Conservation (phyloP, 2,888 invertebrate genomes). For the Erynnis tages region DNA sequence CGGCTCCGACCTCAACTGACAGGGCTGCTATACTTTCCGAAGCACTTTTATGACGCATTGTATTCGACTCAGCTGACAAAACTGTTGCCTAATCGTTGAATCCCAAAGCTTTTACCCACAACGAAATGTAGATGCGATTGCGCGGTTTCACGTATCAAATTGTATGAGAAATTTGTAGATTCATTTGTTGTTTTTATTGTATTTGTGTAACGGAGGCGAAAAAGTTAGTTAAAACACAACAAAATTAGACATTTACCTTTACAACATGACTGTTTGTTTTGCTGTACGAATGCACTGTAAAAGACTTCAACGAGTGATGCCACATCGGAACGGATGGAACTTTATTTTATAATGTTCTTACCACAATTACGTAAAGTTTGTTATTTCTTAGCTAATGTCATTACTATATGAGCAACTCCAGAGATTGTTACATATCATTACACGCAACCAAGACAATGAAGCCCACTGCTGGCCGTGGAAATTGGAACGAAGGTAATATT, state of each 20-base stretch:
- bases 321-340: too few species aligned
- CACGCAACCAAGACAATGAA: conserved; percentile 39
- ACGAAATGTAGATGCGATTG: conserved; percentile 16
- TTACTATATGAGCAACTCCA: conserved; percentile 10
- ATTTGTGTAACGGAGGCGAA: background rate
- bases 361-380: conserved; percentile 1
- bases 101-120: conserved; percentile 41
- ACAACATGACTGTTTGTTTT: too few species aligned
- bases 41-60: conserved; percentile 68
- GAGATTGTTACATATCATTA: conserved; percentile 25
- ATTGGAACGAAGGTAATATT: conserved; percentile 38
- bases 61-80: conserved; percentile 41
- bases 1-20: conserved; percentile 52
- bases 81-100: conserved; percentile 49
- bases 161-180: background rate
- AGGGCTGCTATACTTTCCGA: conserved; percentile 63
- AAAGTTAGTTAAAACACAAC: too few species aligned
- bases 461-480: conserved; percentile 49
- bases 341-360: too few species aligned
- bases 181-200: background rate
- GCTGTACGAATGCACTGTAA: too few species aligned
- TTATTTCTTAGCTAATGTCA: conserved; percentile 17
- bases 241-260: too few species aligned
- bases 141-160: background rate
- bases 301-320: too few species aligned